Conservation (phyloP, 92 coral and sea anemone species). For the Blastomussa wellsi region DNA sequence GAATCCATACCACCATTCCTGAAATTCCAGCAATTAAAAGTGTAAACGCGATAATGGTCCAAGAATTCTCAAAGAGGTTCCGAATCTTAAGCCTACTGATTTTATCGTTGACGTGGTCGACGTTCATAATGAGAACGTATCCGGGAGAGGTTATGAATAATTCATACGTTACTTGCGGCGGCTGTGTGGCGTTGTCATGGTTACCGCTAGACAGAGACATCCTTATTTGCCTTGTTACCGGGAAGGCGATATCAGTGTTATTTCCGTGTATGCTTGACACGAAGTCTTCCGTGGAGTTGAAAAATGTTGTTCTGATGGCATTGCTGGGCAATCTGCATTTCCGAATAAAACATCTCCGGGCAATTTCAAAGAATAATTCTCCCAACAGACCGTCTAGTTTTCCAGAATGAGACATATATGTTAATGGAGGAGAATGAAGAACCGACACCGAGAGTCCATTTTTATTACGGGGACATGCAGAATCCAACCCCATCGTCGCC, state of each 20-base stretch:
- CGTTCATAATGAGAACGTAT: conserved; percentile 48
- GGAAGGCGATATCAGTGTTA: conserved; percentile 6
- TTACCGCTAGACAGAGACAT: not conserved
- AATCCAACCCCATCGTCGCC: not conserved
- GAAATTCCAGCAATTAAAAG: conserved; percentile 64
- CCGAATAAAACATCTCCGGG: not conserved
- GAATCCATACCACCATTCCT: conserved; percentile 62
- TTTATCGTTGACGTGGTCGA: conserved; percentile 14
- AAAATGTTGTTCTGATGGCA: not conserved
- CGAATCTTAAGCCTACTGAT: not conserved
- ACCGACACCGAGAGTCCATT: not conserved
- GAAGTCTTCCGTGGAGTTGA: not conserved
- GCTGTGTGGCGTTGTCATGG: not conserved
- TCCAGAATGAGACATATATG: not conserved
- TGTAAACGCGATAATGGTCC: conserved; percentile 63
- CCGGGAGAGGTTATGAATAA: conserved; percentile 49
- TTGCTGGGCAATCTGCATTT: not conserved
- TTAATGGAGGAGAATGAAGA: not conserved
- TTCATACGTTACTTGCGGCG: not conserved
- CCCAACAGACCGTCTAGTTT: conserved; percentile 12
- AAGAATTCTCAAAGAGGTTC: conserved; percentile 14
- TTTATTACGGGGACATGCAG: too few relatives aligned
- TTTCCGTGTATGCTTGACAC: not conserved
- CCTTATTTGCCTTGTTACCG: not conserved
- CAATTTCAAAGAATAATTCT: not conserved